Conservation (phyloP, 2,797 vertebrate genomes). For the Neostethus bicornis region DNA sequence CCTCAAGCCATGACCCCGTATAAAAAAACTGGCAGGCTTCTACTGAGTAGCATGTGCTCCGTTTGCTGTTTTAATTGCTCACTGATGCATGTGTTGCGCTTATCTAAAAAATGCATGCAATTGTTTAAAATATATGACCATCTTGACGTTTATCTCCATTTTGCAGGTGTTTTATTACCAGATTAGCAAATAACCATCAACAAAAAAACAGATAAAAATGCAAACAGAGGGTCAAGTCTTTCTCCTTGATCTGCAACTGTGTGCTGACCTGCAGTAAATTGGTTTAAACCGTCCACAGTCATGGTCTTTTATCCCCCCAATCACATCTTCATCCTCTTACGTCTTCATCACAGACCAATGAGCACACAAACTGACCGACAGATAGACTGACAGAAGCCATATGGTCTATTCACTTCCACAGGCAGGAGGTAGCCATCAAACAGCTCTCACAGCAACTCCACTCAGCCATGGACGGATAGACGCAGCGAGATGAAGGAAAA, state of each 20-base stretch:
- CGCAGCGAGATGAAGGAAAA: constrained; percentile 30
- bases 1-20: constrained; percentile 37
- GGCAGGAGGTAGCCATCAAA: constrained; percentile 75
- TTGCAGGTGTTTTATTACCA: constrained; percentile 52
- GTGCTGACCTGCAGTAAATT: constrained; percentile 71
- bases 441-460: constrained; percentile 56
- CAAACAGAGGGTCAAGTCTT: constrained; percentile 57
- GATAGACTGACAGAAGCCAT: constrained; percentile 70
- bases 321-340: constrained; percentile 62
- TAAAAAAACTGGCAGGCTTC: constrained; percentile 41
- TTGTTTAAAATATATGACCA: constrained; percentile 17
- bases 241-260: constrained; percentile 73
- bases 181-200: constrained; percentile 63
- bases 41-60: constrained; percentile 23
- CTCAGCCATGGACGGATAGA: constrained; percentile 52
- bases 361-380: constrained; percentile 56
- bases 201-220: not conserved
- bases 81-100: constrained; percentile 30
- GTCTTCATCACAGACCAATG: constrained; percentile 56
- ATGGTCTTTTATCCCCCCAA: constrained; percentile 68
- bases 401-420: constrained; percentile 74
- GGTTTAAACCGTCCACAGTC: constrained; percentile 72
- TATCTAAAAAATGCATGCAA: constrained; percentile 28
- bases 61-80: constrained; percentile 15
- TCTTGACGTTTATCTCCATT: constrained; percentile 24